Evolutionary conservation across 2,113 vertebrate genomes (phyloP), one percentile per base, ranked within the genome.

Genomic region (Vicugna pacos): DNA sequence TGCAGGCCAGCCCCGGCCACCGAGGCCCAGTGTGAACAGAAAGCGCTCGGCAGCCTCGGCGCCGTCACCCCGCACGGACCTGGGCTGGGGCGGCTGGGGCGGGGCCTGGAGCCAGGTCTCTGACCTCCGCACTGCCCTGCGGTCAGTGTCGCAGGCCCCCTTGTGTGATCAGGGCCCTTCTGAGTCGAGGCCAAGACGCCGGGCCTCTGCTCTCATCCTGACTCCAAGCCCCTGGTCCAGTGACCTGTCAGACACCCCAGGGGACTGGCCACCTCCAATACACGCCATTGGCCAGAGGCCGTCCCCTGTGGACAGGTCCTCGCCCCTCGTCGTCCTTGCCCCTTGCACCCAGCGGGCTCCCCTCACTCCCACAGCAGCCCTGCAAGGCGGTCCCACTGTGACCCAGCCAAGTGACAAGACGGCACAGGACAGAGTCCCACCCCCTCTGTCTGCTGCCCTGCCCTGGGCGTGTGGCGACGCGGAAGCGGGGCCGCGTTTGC

Each of bases 311-410:
- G 17, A 17, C 52, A 24, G 3, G 17, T 5, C 26, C n/a, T 65
- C 32, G 4, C 12, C 24, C 11, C 58, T 77, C 1, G 60, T 20
- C 12, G 5, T 4, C 9, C 15, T 1, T 1, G 19, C 17, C 0
- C 10, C 46, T 1, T 22, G 10, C 1, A 1, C 13, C 2, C 38
- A 42, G 11, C 0, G 26, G 54, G 38, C 46, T 35, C 6, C 0
- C 16, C 32, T 60, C 13, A 8, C 5, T 17, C 38, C 30, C 38
- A 2, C 1, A 0, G 14, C 13, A 12, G 46, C 30, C 73, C 42
- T 38, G 17, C 11, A 2, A 70, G 19, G 14, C 11, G 6, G 3
- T 30, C 48, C 32, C 7, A 2, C 13, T 28, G 35, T 52, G 46
- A 17, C 26, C 48, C 4, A 42, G 48, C 1, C 30, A 4, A 48